A percentile compares a stretch with the other conserved stretches of the same genome.
These are phyloP conservation scores for Margarornis squamiger DNA, from an alignment of 2,797 vertebrate genomes.

Conservation along the genomic window DNA sequence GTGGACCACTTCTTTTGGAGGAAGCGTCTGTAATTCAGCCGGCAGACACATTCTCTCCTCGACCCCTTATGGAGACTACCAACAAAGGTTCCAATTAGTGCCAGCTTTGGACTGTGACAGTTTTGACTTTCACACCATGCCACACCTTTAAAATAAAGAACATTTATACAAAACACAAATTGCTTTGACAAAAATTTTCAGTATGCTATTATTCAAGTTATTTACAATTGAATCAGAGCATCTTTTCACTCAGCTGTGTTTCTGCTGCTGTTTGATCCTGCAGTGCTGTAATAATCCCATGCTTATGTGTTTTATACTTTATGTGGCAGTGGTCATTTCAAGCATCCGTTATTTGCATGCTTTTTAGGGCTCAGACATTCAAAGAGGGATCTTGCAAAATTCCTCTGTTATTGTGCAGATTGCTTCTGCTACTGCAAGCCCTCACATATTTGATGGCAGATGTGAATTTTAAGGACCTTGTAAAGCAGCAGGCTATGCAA, in stretches of 20 bases:
- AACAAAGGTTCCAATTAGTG: slow-evolving; percentile 49
- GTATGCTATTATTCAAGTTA: slow-evolving; percentile 57
- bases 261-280: slow-evolving; percentile 35
- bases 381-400: not conserved
- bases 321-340: not conserved
- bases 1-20: not conserved
- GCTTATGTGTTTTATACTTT: slow-evolving; percentile 29
- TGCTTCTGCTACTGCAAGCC: not conserved
- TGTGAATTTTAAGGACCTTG: not conserved
- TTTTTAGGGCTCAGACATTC: not conserved
- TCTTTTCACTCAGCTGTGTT: slow-evolving; percentile 34
- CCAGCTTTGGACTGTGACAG: slow-evolving; percentile 1
- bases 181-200: slow-evolving; percentile 67
- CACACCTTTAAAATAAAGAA: slow-evolving; percentile 39
- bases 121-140: slow-evolving; percentile 39
- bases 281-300: not conserved
- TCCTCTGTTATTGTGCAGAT: not conserved
- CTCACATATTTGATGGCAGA: not conserved
- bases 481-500: not conserved
- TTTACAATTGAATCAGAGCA: slow-evolving; percentile 57
- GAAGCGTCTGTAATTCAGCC: not conserved
- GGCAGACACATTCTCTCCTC: not conserved
- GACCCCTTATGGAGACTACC: not conserved
- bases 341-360: not conserved
- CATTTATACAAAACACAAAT: slow-evolving; percentile 52